Evolutionary conservation across 1,140 invertebrate genomes (phyloP).

Genomic region (Trissolcus basalis): DNA sequence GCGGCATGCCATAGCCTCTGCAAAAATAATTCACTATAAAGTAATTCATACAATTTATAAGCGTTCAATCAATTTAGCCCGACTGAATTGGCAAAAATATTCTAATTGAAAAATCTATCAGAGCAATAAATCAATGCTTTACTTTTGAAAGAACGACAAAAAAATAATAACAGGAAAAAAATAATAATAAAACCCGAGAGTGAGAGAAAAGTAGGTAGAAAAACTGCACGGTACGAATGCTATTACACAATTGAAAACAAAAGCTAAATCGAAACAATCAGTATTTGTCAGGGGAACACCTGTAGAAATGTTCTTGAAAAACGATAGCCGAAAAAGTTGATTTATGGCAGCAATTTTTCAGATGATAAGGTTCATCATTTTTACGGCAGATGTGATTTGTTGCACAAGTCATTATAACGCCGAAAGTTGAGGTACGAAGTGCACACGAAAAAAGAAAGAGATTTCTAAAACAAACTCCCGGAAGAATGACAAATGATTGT

Average conservation of each 20-base stretch:
- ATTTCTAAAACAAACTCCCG: conserved; percentile 29
- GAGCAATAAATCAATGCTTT: too few relatives aligned
- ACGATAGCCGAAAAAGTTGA: conserved; percentile 3
- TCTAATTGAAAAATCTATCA: too few relatives aligned
- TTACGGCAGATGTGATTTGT: conserved; percentile 18
- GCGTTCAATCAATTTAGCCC: too few relatives aligned
- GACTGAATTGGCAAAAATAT: too few relatives aligned
- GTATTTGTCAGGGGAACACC: conserved; percentile 3
- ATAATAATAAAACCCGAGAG: too few relatives aligned
- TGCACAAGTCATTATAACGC: conserved; percentile 13
- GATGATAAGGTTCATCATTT: conserved; percentile 20
- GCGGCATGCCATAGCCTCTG: conserved; percentile 80
- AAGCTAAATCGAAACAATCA: background rate
- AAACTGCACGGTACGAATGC: too few relatives aligned
- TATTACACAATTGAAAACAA: background rate
- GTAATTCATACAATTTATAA: conserved; percentile 3
- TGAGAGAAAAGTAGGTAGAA: too few relatives aligned
- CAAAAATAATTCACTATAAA: conserved; percentile 24
- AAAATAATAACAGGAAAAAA: too few relatives aligned
- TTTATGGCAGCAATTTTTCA: conserved; percentile 23
- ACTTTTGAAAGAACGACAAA: too few relatives aligned
- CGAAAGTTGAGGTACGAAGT: conserved; percentile 4
- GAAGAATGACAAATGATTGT: conserved; percentile 28
- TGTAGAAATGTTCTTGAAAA: conserved; percentile 8
- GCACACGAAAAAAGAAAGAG: conserved; percentile 1